Evolutionary conservation across 2,888 invertebrate genomes (phyloP).

Genomic region (Anticlea derivata): DNA sequence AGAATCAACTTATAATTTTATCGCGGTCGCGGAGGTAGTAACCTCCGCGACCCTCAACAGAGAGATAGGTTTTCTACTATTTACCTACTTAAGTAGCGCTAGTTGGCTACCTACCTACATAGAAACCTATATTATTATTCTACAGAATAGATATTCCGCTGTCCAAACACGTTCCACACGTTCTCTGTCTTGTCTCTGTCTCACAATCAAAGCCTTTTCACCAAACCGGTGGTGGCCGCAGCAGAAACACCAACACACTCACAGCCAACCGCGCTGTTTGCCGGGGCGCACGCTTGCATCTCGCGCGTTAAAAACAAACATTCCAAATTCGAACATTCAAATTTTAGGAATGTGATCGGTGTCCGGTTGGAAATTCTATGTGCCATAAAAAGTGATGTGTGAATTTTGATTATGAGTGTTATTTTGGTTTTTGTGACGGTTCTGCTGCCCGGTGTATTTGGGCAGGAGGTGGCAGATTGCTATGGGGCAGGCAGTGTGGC

Average conservation of each 20-base stretch:
- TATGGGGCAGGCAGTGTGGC: conserved; percentile 88
- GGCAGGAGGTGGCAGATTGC: conserved; percentile 79
- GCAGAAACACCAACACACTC: conserved; percentile 35
- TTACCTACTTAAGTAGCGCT: too few relatives aligned
- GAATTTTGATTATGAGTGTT: conserved; percentile 70
- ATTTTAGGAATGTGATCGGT: conserved; percentile 73
- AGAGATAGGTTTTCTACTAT: too few relatives aligned
- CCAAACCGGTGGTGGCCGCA: conserved; percentile 41
- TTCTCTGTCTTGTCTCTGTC: conserved; percentile 50
- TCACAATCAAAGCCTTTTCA: conserved; percentile 74
- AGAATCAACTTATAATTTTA: too few relatives aligned
- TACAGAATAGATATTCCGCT: conserved; percentile 33
- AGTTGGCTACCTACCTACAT: too few relatives aligned
- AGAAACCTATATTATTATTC: too few relatives aligned
- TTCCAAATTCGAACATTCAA: conserved; percentile 59
- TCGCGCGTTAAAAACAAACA: conserved; percentile 53
- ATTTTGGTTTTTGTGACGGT: conserved; percentile 72
- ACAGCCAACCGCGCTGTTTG: conserved; percentile 72
- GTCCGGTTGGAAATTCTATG: conserved; percentile 57
- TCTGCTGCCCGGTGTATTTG: conserved; percentile 72
- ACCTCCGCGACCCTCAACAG: too few relatives aligned
- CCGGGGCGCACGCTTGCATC: conserved; percentile 62
- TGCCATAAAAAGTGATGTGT: conserved; percentile 76
- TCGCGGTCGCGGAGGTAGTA: too few relatives aligned
- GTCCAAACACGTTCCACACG: conserved; percentile 75